Base-by-base conservation (phyloP, 1,140 invertebrate genomes). In the Popillia japonica region DNA sequence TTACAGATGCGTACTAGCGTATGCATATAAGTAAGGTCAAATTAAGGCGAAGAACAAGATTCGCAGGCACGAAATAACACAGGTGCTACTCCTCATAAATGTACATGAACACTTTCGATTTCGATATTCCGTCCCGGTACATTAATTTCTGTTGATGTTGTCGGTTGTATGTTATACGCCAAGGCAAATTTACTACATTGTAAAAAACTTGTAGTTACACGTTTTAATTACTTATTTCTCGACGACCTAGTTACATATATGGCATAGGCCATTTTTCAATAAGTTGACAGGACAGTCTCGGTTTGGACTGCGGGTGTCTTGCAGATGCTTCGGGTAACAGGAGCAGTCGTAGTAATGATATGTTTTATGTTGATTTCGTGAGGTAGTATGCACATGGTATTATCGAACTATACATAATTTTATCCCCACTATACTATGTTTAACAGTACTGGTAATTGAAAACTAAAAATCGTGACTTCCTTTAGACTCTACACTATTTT, bases 321-420 rank as follows among this genome's bases (percentile, higher is more conserved):
- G 72, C 72, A 74, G 72, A 74, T 74, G 72, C 72, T 74, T 14
- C 72, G 72, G 72, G 72, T 44, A 41, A 74, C 72, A 74, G 72
- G 72, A 74, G 72, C 41, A 74, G 34, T 74, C 41, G 72, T 11
- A 9, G 34, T 74, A 74, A 74, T 74, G 17, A 74, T 74, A 74
- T 17, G 72, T 74, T 74, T 74, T 74, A 74, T 74, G 72, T 8
- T 27, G 40, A 74, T 74, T 74, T 74, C 72, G 72, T 74, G 72
- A 74, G 72, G 72, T 41, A 74, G 27, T 34, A 34, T 34, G 41
- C 72, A 74, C 72, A 74, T 74, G 72, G 72, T 74, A 74, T 34
- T 44, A 34, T 40, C n/a, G 40, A 41, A 40, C 34, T 44, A 74
- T 7, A 74, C 17, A 74, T n/a, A 44, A 11, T 74, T 74, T 40